These are phyloP conservation scores for Ennomos fuscantarius DNA, from an alignment of 2,888 invertebrate species.

Conservation along the genomic window DNA sequence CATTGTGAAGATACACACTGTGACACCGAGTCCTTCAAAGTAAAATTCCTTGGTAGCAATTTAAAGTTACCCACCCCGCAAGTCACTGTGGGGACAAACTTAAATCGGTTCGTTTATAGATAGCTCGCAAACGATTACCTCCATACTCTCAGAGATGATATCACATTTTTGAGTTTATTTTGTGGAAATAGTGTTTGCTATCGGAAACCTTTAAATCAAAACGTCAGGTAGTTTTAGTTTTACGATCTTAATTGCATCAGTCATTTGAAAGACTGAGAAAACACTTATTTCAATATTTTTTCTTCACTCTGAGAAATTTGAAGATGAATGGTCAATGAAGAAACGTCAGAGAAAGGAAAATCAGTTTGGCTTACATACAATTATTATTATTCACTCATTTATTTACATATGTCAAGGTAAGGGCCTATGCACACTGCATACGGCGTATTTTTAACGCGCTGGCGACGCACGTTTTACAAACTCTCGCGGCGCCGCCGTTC, in stretches of 20 bases:
- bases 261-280: too few relatives aligned
- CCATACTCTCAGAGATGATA: slow-evolving; percentile 64
- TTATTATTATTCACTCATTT: too few relatives aligned
- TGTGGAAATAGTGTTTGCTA: slow-evolving; percentile 27
- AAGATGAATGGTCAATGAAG: too few relatives aligned
- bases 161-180: slow-evolving; percentile 46
- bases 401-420: too few relatives aligned
- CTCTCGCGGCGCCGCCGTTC: too few relatives aligned
- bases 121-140: slow-evolving; percentile 79
- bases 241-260: neutral
- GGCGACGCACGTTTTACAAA: too few relatives aligned
- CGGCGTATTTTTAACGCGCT: too few relatives aligned
- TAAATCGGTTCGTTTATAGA: slow-evolving; percentile 83
- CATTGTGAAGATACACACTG: slow-evolving; percentile 36
- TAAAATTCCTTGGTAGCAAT: slow-evolving; percentile 79
- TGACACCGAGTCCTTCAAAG: slow-evolving; percentile 60
- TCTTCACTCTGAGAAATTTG: too few relatives aligned
- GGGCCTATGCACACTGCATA: too few relatives aligned
- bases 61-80: slow-evolving; percentile 74
- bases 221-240: slow-evolving; percentile 15
- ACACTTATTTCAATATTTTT: too few relatives aligned
- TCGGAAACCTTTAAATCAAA: slow-evolving; percentile 7
- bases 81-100: slow-evolving; percentile 75
- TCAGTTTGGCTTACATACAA: too few relatives aligned
- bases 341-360: too few relatives aligned